Base-by-base conservation (phyloP, 1,140 invertebrate species). In the Oryctes rhinoceros region DNA sequence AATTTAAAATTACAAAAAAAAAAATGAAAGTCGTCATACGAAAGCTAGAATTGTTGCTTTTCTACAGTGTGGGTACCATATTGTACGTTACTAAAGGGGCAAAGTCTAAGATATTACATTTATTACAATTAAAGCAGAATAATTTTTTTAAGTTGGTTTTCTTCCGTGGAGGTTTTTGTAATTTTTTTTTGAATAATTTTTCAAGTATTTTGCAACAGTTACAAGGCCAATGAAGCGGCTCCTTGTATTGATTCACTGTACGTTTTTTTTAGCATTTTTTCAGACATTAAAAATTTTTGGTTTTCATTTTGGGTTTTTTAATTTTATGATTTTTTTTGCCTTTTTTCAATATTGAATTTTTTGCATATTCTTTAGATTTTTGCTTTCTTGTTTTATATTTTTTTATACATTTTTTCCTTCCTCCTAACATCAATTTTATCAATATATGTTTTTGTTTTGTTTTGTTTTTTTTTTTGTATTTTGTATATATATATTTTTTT, bases 191-290 rank as follows among this genome's bases (percentile, higher is more conserved):
- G 3, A 13, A 20, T 7, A 15, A 62, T 3, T 71, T 71, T 71
- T 71, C 0, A 71, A 35, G 7, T 35, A 71, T 71, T 71, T 71
- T 71, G 24, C 65, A 71, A 71, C 65, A 71, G 65, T 71, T 53
- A 35, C 18, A 30, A 2, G 6, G 18, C 65, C 20, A 67, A 18
- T 18, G 20, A 5, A 24, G 1, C 30, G 20, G 65, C 18, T 67
- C 24, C 20, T 67, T 7, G 53, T 24, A 67, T 53, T 59, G 2
- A n/a, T 15, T 53, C 6, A 71, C 65, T 71, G 65, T 37, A 71
- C 65, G 37, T 24, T 71, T 71, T 71, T 71, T 71, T 71, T 71
- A 6, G 20, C 11, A 5, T 24, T 67, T 71, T 71, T 71, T 71
- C 35, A 24, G 20, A 35, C 65, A 35, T 71, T 13, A 35, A 71